These are phyloP conservation scores for Oxyura jamaicensis DNA, from an alignment of 2,113 vertebrate species.

Conservation along the genomic window DNA sequence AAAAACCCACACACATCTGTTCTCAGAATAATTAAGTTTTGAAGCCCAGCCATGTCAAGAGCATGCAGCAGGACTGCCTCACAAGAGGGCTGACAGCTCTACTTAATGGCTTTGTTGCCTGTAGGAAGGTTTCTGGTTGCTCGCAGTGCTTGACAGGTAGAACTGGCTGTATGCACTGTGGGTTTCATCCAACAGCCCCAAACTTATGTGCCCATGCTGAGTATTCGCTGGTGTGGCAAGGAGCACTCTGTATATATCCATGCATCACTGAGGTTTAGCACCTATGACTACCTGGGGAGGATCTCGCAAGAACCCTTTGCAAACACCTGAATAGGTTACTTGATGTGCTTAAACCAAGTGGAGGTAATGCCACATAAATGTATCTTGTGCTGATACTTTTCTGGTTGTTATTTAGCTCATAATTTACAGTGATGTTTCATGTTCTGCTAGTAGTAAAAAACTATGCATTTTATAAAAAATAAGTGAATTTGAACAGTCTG, in stretches of 20 bases:
- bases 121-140: background rate
- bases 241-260: background rate
- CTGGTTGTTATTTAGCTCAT: background rate
- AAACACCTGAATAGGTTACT: background rate
- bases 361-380: background rate
- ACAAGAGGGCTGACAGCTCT: background rate
- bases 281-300: background rate
- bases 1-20: background rate
- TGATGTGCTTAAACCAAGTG: background rate
- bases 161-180: background rate
- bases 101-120: background rate
- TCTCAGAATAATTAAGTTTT: background rate
- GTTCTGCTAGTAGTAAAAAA: background rate
- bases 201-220: background rate
- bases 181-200: background rate
- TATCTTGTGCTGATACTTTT: background rate
- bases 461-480: background rate
- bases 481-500: background rate
- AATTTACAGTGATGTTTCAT: background rate
- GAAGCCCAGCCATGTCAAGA: background rate
- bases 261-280: background rate
- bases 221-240: accelerated
- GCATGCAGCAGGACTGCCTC: background rate
- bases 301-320: background rate
- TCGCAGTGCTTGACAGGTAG: background rate